These are phyloP conservation scores for Minunthozetes semirufus DNA, from an alignment of 2,888 invertebrate genomes.

Conservation along the genomic window DNA sequence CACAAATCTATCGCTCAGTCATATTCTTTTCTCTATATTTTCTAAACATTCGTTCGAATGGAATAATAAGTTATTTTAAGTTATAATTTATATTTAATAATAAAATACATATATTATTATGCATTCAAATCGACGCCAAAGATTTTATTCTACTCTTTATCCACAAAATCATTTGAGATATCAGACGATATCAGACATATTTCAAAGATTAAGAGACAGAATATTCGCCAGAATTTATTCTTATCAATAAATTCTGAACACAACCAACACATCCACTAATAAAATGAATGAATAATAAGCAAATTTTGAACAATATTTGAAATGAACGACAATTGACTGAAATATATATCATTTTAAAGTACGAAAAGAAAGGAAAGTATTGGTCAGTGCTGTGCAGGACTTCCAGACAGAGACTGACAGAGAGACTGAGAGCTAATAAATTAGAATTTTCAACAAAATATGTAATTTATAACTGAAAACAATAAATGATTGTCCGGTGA, in stretches of 20 bases:
- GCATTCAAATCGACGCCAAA: slow-evolving; percentile 17
- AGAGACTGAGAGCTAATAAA: too few relatives aligned
- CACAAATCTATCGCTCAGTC: slow-evolving; percentile 1
- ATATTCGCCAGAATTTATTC: neutral
- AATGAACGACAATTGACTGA: neutral
- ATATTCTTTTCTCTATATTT: neutral
- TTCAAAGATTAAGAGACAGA: neutral
- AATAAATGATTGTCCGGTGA: too few relatives aligned
- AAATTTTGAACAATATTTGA: too few relatives aligned
- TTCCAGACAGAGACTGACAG: too few relatives aligned
- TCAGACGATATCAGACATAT: neutral
- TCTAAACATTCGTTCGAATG: neutral
- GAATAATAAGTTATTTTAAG: neutral
- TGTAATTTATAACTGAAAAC: too few relatives aligned
- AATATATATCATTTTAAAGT: neutral
- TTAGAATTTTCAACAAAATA: too few relatives aligned
- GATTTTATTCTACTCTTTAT: neutral
- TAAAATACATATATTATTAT: slow-evolving; percentile 20
- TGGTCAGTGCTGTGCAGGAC: too few relatives aligned
- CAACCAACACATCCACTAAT: neutral
- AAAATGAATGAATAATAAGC: neutral
- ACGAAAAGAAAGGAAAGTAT: too few relatives aligned
- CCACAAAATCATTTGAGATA: neutral
- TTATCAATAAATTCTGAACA: too few relatives aligned
- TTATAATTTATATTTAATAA: neutral